Base-by-base conservation (phyloP, 1,140 invertebrate genomes). In the Geopemphigus sp. region DNA sequence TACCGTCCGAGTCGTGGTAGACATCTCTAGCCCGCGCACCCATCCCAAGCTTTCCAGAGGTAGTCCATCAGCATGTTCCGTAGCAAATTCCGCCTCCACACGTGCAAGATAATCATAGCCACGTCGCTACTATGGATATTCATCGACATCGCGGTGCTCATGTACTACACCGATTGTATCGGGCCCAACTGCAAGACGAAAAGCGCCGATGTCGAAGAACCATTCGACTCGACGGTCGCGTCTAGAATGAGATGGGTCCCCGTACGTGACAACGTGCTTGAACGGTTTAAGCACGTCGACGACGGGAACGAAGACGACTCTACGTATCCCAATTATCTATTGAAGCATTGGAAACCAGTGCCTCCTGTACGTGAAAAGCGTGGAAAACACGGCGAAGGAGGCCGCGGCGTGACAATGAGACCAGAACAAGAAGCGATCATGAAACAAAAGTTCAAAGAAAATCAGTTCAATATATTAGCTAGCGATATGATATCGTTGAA, bases 401-500 rank as follows among this genome's bases (percentile, higher is more conserved):
- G 94, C 17, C 92, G 92, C 84, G 90, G 94, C 45, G 96, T 98
- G 8, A 90, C 91, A 81, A 93, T 98, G 83, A 91, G 94, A 39
- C 86, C 91, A 5, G 92, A 95, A 26, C 90, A 93, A 85, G 93
- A 98, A 84, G 90, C 90, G 64, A 86, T 94, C 47, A 95, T 96
- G 88, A 93, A 97, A 87, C 95, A 98, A 83, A 95, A 96, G 85
- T 98, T 98, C 86, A 97, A 97, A 86, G 89, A 96, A 82, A 98
- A 99, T 88, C 96, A 99, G 87, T 99, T 99, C 87, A 99, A 99
- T 88, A 88, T 99, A 82, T 87, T 98, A 85, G 97, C 97, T 64
- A 98, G 95, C 86, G 97, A 99, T 87, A 93, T 95, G 90, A 98
- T 99, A 83, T 96, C 96, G 53, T 86, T 99, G 53, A 99, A 99